Evolutionary conservation across 2,113 vertebrate genomes (phyloP).

Genomic region (Dicerorhinus sumatrensis): DNA sequence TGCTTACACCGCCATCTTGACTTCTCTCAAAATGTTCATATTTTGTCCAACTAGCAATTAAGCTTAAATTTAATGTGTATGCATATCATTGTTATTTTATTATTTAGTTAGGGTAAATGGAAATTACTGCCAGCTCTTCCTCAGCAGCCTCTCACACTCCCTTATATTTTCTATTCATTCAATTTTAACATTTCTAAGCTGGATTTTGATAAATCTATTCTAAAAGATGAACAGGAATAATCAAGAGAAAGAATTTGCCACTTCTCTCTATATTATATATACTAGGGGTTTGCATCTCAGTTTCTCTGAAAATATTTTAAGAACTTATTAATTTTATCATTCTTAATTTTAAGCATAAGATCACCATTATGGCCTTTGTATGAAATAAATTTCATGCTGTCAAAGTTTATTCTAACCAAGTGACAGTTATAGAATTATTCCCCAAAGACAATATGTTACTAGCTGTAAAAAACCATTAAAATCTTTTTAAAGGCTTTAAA

Average conservation of each 20-base stretch:
- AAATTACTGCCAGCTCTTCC: slow-evolving; percentile 1
- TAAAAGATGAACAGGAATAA: not conserved
- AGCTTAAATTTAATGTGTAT: not conserved
- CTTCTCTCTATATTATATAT: not conserved
- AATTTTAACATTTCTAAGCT: not conserved
- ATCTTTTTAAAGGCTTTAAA: not conserved
- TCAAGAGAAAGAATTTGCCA: not conserved
- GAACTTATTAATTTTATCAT: not conserved
- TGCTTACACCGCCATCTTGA: no score
- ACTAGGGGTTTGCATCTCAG: not conserved
- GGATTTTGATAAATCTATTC: not conserved
- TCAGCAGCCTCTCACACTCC: not conserved
- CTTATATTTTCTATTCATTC: not conserved
- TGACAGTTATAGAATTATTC: not conserved
- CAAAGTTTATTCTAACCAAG: not conserved
- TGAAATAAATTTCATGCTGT: not conserved
- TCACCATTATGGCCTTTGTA: not conserved
- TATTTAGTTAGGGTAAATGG: not conserved
- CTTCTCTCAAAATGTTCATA: not conserved
- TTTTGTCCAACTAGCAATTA: not conserved
- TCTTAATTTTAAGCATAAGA: not conserved
- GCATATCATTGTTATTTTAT: not conserved
- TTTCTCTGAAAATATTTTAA: not conserved
- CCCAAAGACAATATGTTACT: not conserved
- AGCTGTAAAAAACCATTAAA: not conserved